Evolutionary conservation across 2,797 vertebrate genomes (phyloP).

Genomic region (Phalloptychus januarius): DNA sequence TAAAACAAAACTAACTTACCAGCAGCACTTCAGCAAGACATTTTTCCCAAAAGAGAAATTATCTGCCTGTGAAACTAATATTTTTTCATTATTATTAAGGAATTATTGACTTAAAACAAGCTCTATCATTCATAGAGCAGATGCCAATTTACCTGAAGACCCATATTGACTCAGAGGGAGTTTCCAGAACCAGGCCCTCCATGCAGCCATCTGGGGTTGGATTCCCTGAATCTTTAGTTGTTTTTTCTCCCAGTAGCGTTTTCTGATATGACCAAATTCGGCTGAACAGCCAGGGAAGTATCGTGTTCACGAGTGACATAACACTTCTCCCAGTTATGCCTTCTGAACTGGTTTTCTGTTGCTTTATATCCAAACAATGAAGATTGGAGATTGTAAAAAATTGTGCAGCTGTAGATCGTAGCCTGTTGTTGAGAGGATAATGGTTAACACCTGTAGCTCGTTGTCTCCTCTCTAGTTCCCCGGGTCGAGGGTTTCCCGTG

Average conservation of each 20-base stretch:
- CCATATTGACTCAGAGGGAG: neutral
- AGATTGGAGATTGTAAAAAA: neutral
- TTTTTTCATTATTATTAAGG: too few relatives aligned
- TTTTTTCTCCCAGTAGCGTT: neutral
- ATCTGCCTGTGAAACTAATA: too few relatives aligned
- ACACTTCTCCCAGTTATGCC: neutral
- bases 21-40: too few relatives aligned
- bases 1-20: too few relatives aligned
- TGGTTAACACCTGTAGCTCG: too few relatives aligned
- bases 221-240: neutral
- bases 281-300: neutral
- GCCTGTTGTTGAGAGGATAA: too few relatives aligned
- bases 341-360: neutral
- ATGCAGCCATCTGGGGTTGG: neutral
- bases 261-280: neutral
- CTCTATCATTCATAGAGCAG: neutral
- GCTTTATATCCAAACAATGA: neutral
- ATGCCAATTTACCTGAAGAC: neutral
- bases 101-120: too few relatives aligned
- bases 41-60: too few relatives aligned
- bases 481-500: too few relatives aligned
- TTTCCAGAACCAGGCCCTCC: neutral
- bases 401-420: neutral
- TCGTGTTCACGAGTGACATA: neutral
- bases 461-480: too few relatives aligned